Base-by-base conservation (phyloP, 2,113 vertebrate species). In the Thryonomys swinderianus region DNA sequence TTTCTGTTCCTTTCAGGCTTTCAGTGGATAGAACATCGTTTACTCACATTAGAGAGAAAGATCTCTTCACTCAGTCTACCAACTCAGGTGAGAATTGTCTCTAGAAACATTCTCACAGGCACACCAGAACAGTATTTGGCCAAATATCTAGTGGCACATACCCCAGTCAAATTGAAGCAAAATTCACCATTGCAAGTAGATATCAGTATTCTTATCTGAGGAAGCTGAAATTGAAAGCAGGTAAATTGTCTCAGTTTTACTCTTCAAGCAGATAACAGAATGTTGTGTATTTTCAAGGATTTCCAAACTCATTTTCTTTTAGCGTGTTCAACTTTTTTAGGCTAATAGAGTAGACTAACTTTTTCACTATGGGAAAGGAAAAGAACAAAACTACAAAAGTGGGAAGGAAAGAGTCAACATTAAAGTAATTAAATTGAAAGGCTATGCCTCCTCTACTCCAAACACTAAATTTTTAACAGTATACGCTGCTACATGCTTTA, bases 21-120 rank as follows among this genome's bases (percentile, higher is more conserved):
- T 53, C 18, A 71, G 1, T 48, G 34, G 14, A 32, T 80, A 48
- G 10, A 7, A 10, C 27, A 23, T n/a, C 5, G 61, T 45, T 14
- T 6, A 25, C 37, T 8, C 14, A 45, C 6, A 16, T 0, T 3
- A 1, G 27, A 1, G 8, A 85, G 48, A 13, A 3, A 37, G 30
- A 13, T 45, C 59, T 79, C 30, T 13, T 42, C 23, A 42, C 48
- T 57, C 13, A n/a, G 48, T 79, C 8, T 57, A 79, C 30, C 6
- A 27, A 45, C 42, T 27, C 12, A 92, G 30, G 40, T n/a, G 20
- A 42, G 30, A 85, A n/a, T 30, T 42, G 32, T 51, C 34, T 4
- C 18, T 27, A 53, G 40, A 74, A 34, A 34, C 7, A 11, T 12
- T 13, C 20, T 21, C 13, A 66, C 20, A n/a, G 27, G 7, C 16